A percentile compares a stretch with the other conserved stretches of the same genome.
phyloP scores from a whole-genome alignment of 2,888 invertebrate genomes.

The Drosophila imparisetae region DNA sequence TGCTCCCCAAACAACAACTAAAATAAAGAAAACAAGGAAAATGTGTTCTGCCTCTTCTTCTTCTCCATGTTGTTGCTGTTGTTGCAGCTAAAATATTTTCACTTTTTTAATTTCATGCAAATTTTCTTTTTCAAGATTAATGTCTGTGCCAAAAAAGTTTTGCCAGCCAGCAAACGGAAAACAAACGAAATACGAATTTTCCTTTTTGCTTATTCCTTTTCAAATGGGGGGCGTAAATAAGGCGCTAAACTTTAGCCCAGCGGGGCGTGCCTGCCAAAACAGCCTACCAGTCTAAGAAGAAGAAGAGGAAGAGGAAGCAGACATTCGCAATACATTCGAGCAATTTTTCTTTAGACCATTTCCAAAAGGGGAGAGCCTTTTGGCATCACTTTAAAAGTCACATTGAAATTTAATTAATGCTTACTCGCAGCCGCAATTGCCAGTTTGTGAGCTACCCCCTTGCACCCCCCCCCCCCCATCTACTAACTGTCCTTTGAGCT shows the following conservation, averaged over 20 bases:
- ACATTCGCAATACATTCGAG: constrained; percentile 44
- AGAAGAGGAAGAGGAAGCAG: background rate
- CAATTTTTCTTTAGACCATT: constrained; percentile 26
- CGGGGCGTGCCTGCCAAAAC: constrained; percentile 40
- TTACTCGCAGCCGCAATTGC: constrained; percentile 40
- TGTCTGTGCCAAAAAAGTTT: constrained; percentile 65
- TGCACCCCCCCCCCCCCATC: background rate
- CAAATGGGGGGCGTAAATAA: constrained; percentile 28
- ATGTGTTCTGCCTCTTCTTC: constrained; percentile 15
- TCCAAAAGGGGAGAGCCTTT: background rate
- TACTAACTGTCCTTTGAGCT: background rate
- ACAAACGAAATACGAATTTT: constrained; percentile 28
- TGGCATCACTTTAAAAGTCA: constrained; percentile 22
- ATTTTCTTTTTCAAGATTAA: constrained; percentile 79
- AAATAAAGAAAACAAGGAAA: background rate
- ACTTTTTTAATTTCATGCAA: constrained; percentile 80
- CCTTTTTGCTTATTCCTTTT: constrained; percentile 15
- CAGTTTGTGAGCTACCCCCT: constrained; percentile 33
- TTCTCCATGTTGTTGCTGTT: background rate
- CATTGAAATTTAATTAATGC: constrained; percentile 68
- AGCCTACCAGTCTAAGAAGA: constrained; percentile 6
- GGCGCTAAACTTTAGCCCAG: constrained; percentile 34
- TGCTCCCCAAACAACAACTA: constrained; percentile 6
- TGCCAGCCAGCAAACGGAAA: constrained; percentile 35
- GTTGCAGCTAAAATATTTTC: constrained; percentile 60